A percentile compares a stretch with the other conserved stretches of the same genome.
phyloP scores from a whole-genome alignment of 2,888 invertebrate genomes.

The Allophyes oxyacanthae region DNA sequence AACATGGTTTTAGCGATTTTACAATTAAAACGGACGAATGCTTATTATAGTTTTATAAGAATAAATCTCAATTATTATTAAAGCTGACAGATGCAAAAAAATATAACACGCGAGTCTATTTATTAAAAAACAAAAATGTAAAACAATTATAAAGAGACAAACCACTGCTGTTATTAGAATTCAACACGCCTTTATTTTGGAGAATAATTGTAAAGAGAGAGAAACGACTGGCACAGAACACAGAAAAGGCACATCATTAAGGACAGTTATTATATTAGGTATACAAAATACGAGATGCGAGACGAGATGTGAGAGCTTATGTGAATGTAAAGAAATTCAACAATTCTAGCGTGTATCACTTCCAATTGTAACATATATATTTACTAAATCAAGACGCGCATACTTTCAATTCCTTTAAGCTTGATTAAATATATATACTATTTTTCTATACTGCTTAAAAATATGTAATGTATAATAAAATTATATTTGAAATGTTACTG shows the following conservation, averaged over 20 bases:
- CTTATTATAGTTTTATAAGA: neutral
- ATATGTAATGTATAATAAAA: no score
- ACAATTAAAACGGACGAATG: neutral
- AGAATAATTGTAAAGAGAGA: constrained; percentile 33
- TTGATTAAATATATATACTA: constrained; percentile 24
- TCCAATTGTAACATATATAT: constrained; percentile 15
- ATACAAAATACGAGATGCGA: neutral
- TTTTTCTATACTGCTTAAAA: constrained; percentile 1
- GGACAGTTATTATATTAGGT: neutral
- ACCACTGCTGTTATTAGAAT: constrained; percentile 5
- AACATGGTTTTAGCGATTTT: no score
- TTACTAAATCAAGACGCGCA: constrained; percentile 25
- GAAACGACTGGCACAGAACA: constrained; percentile 32
- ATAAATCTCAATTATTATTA: neutral
- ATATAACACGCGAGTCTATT: neutral
- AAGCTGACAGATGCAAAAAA: neutral
- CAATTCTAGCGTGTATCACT: neutral
- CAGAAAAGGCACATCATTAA: constrained; percentile 3
- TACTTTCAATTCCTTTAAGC: constrained; percentile 36
- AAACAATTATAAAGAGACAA: constrained; percentile 1
- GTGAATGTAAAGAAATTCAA: neutral
- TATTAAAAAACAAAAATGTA: neutral
- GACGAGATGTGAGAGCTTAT: neutral
- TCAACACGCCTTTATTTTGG: constrained; percentile 1
- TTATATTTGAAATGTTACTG: constrained; percentile 14